Base-by-base conservation (phyloP, 2,888 invertebrate species). In the Bugula neritina region DNA sequence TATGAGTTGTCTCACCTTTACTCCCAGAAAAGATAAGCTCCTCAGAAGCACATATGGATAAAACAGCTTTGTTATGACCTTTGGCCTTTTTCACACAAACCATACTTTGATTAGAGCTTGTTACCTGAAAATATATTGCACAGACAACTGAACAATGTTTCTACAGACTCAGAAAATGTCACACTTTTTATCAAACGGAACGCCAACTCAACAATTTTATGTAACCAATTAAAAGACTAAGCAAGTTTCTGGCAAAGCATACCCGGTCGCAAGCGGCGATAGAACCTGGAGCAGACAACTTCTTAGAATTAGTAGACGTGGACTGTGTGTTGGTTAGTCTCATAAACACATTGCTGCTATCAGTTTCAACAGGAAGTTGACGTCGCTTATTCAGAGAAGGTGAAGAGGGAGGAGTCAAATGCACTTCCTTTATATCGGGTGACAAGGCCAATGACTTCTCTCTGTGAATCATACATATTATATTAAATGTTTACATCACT, bases 11-110 rank as follows among this genome's bases (percentile, higher is more conserved):
- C 69, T 54, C 78, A 91, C 91, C 93, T 85, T 92, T 92, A 31
- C 92, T 92, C n/a, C 92, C 92, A 77, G 91, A 92, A 81, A 92
- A 91, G 34, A 93, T 86, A 71, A 88, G 86, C 75, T 90, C 88
- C 57, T 90, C 87, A 2, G 91, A 90, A n/a, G 91, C 91, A 76
- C 88, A 89, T 69, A 93, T 88, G 5, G 91, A 89, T 1, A 93
- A 86, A 55, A 93, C 92, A 1, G 92, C 91, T 84, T 91, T 91
- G 71, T 90, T 89, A 84, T 94, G 94, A 0, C 94, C 93, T 81
- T 91, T 90, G 10, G 92, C 92, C 72, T 90, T 89, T 82, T 92
- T 91, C 31, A 91, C 90, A 81, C 92, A 92, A 75, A 90, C 89
- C 73, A 93, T 77, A 13, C 55, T 55, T 55, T 17, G 25, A 23